Base-by-base conservation (phyloP, 2,113 vertebrate genomes). In the Takifugu flavidus region DNA sequence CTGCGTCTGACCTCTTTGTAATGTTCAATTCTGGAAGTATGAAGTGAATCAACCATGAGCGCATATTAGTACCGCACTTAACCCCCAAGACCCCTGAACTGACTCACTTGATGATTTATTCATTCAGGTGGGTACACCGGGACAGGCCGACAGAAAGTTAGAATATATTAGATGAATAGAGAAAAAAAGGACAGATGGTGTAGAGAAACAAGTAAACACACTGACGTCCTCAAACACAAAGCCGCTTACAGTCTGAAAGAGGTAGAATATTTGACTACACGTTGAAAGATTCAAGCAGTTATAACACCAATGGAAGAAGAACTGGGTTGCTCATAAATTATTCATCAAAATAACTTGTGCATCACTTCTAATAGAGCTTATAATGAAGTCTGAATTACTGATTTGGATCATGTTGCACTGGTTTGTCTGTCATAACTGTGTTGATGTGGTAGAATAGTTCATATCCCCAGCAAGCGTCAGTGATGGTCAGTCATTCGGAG, bases 71-170 rank as follows among this genome's bases (percentile, higher is more conserved):
- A 64, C 13, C 46, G 46, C 59, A 53, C 68, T 81, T 82, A 66
- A 79, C 59, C 73, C 31, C 50, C 13, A 26, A 60, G 65, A 79
- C 73, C 73, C 73, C 47, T 75, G 52, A 81, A 52, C 67, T 63
- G 28, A 52, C 47, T 62, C 27, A 68, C 55, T 50, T 43, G 27
- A 78, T 78, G 71, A 75, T 75, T 78, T 71, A 83, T 83, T 74
- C 55, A 79, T 77, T 61, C 1, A 47, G 45, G 53, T 44, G 45
- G 57, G 60, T 51, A 56, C 55, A 27, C 59, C 65, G 52, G 45
- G 25, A 47, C 15, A n/a, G 45, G n/a, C 45, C 2, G 1, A 47
- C n/a, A n/a, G 5, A 47, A 47, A 47, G n/a, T 14, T 13, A 47
- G n/a, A 47, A 47, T 47, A n/a, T n/a, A 47, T 47, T 47, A 15